Percentiles rank a stretch among this genome's conserved stretches.
phyloP scores from a whole-genome alignment of 2,113 vertebrate species.

The Micromys minutus region DNA sequence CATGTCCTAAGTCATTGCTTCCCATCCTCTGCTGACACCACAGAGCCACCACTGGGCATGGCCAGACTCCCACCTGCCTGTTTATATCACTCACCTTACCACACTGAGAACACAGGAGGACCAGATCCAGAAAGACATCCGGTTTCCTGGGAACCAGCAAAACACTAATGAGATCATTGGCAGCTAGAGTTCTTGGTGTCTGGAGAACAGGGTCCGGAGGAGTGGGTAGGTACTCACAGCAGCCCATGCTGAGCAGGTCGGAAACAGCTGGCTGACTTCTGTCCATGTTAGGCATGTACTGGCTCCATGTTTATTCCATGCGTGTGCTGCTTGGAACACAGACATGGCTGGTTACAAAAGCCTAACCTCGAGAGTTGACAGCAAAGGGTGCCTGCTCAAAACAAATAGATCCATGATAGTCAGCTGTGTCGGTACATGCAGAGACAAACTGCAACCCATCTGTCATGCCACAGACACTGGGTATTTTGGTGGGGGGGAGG shows the following conservation, averaged over 20 bases:
- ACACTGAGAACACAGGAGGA: neutral
- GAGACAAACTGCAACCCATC: neutral
- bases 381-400: neutral
- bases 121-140: neutral
- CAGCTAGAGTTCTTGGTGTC: neutral
- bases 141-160: neutral
- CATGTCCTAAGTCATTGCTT: neutral
- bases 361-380: neutral
- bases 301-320: neutral
- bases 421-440: neutral
- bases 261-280: neutral
- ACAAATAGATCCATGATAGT: neutral
- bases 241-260: neutral
- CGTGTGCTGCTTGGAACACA: neutral
- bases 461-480: neutral
- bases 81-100: neutral
- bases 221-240: neutral
- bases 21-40: neutral
- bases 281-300: fast-evolving
- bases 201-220: neutral
- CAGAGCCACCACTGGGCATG: neutral
- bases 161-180: neutral
- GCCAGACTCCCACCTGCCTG: neutral
- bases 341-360: neutral
- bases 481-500: fast-evolving